These are phyloP conservation scores for Sebastes nivosus DNA, from an alignment of 2,797 vertebrate species.

Conservation along the genomic window DNA sequence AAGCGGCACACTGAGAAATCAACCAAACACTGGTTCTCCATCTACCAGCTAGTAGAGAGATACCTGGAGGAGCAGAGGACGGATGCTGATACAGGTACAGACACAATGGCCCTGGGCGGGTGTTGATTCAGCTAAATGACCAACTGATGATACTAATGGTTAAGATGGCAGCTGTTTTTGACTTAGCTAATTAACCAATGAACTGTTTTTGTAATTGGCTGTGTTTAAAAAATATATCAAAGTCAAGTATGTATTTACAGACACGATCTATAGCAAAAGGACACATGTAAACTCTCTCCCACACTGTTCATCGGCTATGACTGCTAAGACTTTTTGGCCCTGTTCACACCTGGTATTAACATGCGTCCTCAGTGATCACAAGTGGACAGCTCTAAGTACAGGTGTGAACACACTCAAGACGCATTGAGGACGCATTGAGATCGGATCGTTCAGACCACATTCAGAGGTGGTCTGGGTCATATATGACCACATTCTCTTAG, in stretches of 20 bases:
- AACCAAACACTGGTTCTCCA: slow-evolving; percentile 92
- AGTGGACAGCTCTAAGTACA: too few species aligned
- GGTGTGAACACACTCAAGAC: too few species aligned
- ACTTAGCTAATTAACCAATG: not conserved
- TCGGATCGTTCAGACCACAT: too few species aligned
- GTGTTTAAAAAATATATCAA: not conserved
- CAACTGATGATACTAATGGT: not conserved
- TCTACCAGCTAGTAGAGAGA: slow-evolving; percentile 94
- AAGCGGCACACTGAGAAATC: slow-evolving; percentile 89
- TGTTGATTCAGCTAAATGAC: not conserved
- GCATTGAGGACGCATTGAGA: too few species aligned
- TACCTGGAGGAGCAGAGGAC: slow-evolving; percentile 85
- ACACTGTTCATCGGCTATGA: not conserved
- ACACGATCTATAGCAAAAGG: not conserved
- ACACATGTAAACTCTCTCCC: too few species aligned
- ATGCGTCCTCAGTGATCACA: too few species aligned
- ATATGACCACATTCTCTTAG: too few species aligned
- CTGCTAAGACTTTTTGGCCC: not conserved
- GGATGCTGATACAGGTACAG: slow-evolving; percentile 78
- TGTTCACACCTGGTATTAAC: too few species aligned
- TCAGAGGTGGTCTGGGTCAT: too few species aligned
- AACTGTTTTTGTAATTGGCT: not conserved
- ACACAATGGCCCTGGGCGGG: not conserved
- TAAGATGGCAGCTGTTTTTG: not conserved
- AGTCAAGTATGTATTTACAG: not conserved